phyloP scores from a whole-genome alignment of 30 jellyfish, hydroid and myxozoan species.

The Pseudorhiza aurosa region DNA sequence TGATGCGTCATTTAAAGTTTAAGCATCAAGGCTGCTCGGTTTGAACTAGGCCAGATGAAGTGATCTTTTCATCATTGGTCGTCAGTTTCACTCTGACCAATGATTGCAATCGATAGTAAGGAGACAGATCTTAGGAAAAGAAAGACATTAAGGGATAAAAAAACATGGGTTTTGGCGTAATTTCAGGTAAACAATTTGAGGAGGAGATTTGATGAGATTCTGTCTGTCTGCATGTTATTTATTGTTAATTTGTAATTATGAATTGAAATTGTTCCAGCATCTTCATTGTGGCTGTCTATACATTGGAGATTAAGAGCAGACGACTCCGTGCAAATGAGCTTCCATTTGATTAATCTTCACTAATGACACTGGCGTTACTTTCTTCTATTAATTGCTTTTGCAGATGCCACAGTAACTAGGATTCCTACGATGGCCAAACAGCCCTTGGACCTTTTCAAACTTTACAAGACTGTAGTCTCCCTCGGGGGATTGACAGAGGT shows the following conservation, averaged over 20 bases:
- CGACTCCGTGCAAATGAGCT: slow-evolving; percentile 17
- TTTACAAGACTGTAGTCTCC: slow-evolving; percentile 84
- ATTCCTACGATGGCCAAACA: slow-evolving; percentile 99
- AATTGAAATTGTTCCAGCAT: slow-evolving; percentile 1
- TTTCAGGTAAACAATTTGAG: background rate
- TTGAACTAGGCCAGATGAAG: too few relatives aligned
- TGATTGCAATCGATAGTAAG: too few relatives aligned
- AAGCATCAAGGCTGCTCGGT: too few relatives aligned
- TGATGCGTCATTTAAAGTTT: too few relatives aligned
- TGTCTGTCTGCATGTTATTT: background rate
- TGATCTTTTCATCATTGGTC: too few relatives aligned
- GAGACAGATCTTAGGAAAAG: too few relatives aligned
- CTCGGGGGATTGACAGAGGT: slow-evolving; percentile 99
- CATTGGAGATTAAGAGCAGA: background rate
- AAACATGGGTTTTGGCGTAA: background rate
- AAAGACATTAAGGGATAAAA: too few relatives aligned
- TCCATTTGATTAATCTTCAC: background rate
- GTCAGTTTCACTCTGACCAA: too few relatives aligned
- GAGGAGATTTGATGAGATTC: background rate
- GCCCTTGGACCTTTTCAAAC: slow-evolving; percentile 87
- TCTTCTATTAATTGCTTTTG: slow-evolving; percentile 2
- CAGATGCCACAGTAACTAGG: slow-evolving; percentile 95
- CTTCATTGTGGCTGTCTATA: slow-evolving; percentile 6
- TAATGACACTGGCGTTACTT: slow-evolving; percentile 10
- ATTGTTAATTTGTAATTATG: background rate